These are phyloP conservation scores for Apistogramma diplotaenia DNA, from an alignment of 2,113 vertebrate genomes.

Conservation along the genomic window DNA sequence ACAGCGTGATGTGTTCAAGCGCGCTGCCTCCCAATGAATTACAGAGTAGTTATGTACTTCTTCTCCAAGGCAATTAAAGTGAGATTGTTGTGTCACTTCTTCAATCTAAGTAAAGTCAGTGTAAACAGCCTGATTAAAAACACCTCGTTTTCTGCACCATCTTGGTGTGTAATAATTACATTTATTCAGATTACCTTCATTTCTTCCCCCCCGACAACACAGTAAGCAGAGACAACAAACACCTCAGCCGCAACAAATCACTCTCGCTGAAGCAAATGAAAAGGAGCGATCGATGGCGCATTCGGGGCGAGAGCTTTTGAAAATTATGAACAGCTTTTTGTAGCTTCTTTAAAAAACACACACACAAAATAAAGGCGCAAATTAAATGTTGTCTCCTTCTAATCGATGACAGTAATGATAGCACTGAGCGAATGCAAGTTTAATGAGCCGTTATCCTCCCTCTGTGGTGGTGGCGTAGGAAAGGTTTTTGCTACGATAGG, in stretches of 20 bases:
- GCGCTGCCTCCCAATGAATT: neutral
- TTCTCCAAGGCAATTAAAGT: conserved; percentile 35
- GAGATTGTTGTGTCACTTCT: conserved; percentile 23
- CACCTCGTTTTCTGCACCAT: neutral
- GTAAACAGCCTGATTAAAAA: conserved; percentile 51
- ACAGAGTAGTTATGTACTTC: neutral
- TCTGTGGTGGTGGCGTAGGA: neutral
- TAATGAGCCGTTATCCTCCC: neutral
- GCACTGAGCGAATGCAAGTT: neutral
- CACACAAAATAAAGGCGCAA: neutral
- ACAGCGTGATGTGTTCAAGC: neutral
- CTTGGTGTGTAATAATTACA: conserved; percentile 9
- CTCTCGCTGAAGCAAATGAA: neutral
- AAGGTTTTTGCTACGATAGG: neutral
- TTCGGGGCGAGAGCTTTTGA: neutral
- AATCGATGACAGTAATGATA: conserved; percentile 7
- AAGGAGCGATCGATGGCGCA: neutral
- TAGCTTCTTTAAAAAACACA: neutral
- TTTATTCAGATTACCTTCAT: conserved; percentile 3
- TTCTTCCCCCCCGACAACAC: neutral
- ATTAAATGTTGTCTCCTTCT: conserved; percentile 3
- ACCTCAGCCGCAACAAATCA: neutral
- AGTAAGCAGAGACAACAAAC: neutral
- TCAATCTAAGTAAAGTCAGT: conserved; percentile 20
- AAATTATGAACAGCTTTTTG: neutral